A percentile compares a stretch with the other conserved stretches of the same genome.
These are phyloP conservation scores for Pelodiscus sinensis DNA, from an alignment of 2,113 vertebrate genomes.

Conservation along the genomic window DNA sequence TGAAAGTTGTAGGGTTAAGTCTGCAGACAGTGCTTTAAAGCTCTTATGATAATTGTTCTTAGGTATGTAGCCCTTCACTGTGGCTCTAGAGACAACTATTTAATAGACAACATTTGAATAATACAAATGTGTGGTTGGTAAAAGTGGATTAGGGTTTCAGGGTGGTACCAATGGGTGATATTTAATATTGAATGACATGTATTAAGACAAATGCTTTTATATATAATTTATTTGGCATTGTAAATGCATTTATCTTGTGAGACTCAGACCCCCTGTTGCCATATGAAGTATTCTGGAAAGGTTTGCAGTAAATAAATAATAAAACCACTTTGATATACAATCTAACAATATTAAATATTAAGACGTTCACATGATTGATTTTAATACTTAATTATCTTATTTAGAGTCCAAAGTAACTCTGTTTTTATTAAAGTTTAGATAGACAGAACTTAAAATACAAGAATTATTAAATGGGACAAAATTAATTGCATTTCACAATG, in stretches of 20 bases:
- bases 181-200: slow-evolving; percentile 88
- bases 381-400: slow-evolving; percentile 86
- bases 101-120: slow-evolving; percentile 78
- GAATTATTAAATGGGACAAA: slow-evolving; percentile 67
- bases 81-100: slow-evolving; percentile 68
- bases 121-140: slow-evolving; percentile 77
- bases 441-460: slow-evolving; percentile 63
- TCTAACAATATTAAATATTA: slow-evolving; percentile 90
- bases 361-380: slow-evolving; percentile 85
- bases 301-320: slow-evolving; percentile 89
- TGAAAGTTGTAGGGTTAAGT: slow-evolving; percentile 67
- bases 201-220: slow-evolving; percentile 88
- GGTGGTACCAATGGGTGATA: slow-evolving; percentile 81
- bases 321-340: slow-evolving; percentile 85
- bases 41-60: slow-evolving; percentile 64
- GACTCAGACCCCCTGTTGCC: slow-evolving; percentile 83
- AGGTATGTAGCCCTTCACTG: slow-evolving; percentile 62
- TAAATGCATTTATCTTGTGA: slow-evolving; percentile 87
- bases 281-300: slow-evolving; percentile 83
- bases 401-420: slow-evolving; percentile 76
- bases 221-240: slow-evolving; percentile 87
- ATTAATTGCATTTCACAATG: slow-evolving; percentile 65
- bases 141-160: slow-evolving; percentile 81
- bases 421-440: slow-evolving; percentile 72
- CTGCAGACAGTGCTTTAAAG: slow-evolving; percentile 67